Conservation (phyloP, 2,888 invertebrate species). For the Drosophila histrio region DNA sequence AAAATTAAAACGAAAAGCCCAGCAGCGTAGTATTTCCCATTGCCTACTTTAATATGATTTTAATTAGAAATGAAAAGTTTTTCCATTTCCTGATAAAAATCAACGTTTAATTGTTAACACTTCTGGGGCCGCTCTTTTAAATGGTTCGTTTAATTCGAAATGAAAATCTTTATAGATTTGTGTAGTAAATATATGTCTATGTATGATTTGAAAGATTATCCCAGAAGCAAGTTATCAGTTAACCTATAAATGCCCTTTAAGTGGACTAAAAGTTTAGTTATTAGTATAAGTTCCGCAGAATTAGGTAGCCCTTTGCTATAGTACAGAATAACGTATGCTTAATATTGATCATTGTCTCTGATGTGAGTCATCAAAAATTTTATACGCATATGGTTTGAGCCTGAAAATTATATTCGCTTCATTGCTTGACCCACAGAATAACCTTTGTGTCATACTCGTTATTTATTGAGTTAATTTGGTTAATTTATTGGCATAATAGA, state of each 20-base stretch:
- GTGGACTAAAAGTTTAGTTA: no score
- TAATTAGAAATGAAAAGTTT: conserved; percentile 70
- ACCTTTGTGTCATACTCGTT: neutral
- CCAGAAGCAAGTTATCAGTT: neutral
- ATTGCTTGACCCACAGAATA: neutral
- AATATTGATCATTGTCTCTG: neutral
- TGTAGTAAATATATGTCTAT: no score
- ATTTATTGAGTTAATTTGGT: conserved; percentile 1
- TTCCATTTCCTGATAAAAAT: conserved; percentile 39
- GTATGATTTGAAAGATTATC: neutral
- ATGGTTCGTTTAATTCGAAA: neutral
- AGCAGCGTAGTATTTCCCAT: conserved; percentile 48
- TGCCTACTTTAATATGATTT: conserved; percentile 58
- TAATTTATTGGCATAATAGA: conserved; percentile 3
- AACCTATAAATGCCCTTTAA: no score
- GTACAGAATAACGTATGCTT: neutral
- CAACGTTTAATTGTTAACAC: conserved; percentile 17
- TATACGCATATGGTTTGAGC: neutral
- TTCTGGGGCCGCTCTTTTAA: neutral
- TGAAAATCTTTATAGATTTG: neutral
- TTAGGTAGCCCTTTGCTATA: no score
- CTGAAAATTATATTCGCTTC: neutral
- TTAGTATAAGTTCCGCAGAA: no score
- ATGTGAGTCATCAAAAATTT: no score
- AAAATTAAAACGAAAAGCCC: conserved; percentile 42